These are phyloP conservation scores for Pristionchus entomophagus DNA, from an alignment of 2,888 invertebrate genomes.

Conservation along the genomic window DNA sequence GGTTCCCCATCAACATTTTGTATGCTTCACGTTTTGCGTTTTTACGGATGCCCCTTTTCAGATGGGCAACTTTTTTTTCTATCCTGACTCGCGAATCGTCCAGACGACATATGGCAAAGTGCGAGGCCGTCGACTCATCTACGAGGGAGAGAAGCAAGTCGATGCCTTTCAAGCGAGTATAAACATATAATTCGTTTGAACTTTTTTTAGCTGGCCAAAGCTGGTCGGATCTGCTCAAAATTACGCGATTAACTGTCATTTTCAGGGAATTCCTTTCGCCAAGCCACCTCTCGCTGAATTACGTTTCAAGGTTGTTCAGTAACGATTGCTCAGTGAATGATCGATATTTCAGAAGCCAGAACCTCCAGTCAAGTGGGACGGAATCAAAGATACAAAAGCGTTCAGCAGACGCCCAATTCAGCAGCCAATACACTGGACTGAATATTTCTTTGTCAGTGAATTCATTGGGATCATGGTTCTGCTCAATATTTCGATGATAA, in stretches of 20 bases:
- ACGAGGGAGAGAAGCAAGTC: constrained; percentile 8
- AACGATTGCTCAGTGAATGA: background rate
- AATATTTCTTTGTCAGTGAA: background rate
- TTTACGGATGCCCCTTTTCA: too few relatives aligned
- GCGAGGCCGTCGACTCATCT: background rate
- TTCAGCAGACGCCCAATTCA: background rate
- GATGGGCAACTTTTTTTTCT: background rate
- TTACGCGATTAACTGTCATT: background rate
- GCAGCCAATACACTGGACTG: background rate
- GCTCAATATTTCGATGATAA: too few relatives aligned
- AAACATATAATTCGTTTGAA: too few relatives aligned
- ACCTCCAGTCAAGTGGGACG: background rate
- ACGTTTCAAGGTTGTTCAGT: background rate
- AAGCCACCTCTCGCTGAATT: background rate
- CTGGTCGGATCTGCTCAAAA: background rate
- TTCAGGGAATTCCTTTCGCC: constrained; percentile 21
- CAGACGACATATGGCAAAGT: background rate
- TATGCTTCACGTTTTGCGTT: too few relatives aligned
- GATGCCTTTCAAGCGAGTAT: constrained; percentile 10
- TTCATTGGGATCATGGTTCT: too few relatives aligned
- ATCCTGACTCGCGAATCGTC: background rate
- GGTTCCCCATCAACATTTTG: too few relatives aligned
- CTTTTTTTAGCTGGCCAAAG: too few relatives aligned
- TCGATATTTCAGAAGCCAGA: background rate
- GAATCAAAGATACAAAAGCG: background rate